Conservation (phyloP, 2,888 invertebrate species). For the Ypsolopha scabrella region DNA sequence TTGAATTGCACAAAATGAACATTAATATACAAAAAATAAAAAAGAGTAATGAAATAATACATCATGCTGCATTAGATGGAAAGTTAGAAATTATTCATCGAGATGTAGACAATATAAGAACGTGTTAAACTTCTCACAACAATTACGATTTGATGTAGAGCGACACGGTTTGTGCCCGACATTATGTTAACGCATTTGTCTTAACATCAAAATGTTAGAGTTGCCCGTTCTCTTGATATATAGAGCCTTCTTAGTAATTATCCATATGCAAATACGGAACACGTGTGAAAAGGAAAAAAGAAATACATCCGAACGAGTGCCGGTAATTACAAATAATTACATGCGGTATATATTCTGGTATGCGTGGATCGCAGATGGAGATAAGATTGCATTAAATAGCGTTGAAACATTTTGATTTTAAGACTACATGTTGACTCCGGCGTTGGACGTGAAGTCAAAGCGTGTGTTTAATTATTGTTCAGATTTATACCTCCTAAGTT, state of each 20-base stretch:
- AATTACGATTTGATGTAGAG: slow-evolving; percentile 50
- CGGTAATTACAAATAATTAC: slow-evolving; percentile 65
- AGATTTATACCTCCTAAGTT: slow-evolving; percentile 45
- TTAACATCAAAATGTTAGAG: slow-evolving; percentile 59
- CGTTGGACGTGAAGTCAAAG: slow-evolving; percentile 44
- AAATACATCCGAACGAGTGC: slow-evolving; percentile 47
- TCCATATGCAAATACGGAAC: slow-evolving; percentile 63
- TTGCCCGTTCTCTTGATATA: slow-evolving; percentile 43
- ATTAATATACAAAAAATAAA: slow-evolving; percentile 33
- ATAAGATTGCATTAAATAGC: slow-evolving; percentile 64
- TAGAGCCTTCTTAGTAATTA: slow-evolving; percentile 57
- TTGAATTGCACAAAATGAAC: slow-evolving; percentile 69
- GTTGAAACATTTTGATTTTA: slow-evolving; percentile 69
- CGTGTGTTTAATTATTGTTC: slow-evolving; percentile 60
- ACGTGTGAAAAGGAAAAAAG: slow-evolving; percentile 66
- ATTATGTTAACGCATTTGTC: slow-evolving; percentile 48
- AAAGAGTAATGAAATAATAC: slow-evolving; percentile 64
- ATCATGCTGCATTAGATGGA: slow-evolving; percentile 68
- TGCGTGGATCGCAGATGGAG: slow-evolving; percentile 58
- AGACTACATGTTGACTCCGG: slow-evolving; percentile 53
- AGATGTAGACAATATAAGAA: slow-evolving; percentile 50
- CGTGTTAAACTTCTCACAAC: slow-evolving; percentile 56
- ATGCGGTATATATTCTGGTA: slow-evolving; percentile 59
- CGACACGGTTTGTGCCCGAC: slow-evolving; percentile 48
- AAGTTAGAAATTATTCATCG: slow-evolving; percentile 57